Base-by-base conservation (phyloP, 64 coral and sea anemone species). In the Actinia equina region DNA sequence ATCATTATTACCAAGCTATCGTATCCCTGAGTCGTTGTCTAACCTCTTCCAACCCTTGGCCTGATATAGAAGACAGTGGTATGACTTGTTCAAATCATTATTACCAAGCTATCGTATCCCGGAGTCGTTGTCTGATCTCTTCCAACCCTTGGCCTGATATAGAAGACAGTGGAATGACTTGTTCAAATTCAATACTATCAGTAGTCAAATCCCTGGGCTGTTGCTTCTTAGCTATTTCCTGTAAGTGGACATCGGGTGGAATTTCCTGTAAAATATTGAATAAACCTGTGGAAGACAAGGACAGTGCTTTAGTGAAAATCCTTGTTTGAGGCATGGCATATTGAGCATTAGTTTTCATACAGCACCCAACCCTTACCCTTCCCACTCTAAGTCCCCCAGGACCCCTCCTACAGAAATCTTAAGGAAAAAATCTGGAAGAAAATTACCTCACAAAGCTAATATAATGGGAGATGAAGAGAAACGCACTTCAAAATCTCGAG, bases 71-170 rank as follows among this genome's bases (percentile, higher is more conserved):
- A 9, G 83, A 85, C 10, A 85, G 10, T 19, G 83, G 83, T 58
- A 85, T 85, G 16, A 85, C 25, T 4, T 85, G 20, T 60, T 74
- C 78, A 7, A 57, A 11, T 57, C 55, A 57, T 57, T 12, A 57
- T 57, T 16, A 57, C 55, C 55, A 57, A 7, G 11, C 55, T 57
- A 57, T 57, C 55, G 11, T 57, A 57, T 85, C 55, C 20, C 59
- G 62, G 6, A 85, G n/a, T 85, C 83, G 49, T 60, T 85, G 53
- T 42, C 56, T 44, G 17, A 85, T 17, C 10, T 63, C 17, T 17
- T 85, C 56, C 83, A 85, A 9, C 27, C 83, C 83, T 44, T 58
- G 26, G 20, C 83, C 83, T 7, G 83, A 58, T 85, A 85, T n/a
- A 20, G 25, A 44, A 9, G 83, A 85, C 10, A 85, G 5, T 19